A percentile compares a stretch with the other conserved stretches of the same genome.
Evolutionary conservation across 2,797 vertebrate species (phyloP).

Genomic region (Muscicapa comitata): DNA sequence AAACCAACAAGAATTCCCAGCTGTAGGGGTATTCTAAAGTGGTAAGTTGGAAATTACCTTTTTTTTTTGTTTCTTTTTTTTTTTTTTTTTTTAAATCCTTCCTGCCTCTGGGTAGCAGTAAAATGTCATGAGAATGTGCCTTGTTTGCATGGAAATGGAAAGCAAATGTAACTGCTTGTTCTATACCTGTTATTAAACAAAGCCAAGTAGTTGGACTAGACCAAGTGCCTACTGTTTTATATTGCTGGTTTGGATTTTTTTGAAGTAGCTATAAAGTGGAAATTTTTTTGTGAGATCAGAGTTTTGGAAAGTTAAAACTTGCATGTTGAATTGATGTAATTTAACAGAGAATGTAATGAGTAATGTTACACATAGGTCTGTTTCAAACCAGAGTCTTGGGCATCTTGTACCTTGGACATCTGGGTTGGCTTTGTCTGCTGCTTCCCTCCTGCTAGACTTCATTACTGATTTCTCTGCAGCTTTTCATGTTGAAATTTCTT

Average conservation of each 20-base stretch:
- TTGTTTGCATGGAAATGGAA: background rate
- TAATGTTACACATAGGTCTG: rapidly evolving
- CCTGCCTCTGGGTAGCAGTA: background rate
- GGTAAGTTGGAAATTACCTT: background rate
- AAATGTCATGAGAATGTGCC: background rate
- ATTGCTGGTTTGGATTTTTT: background rate
- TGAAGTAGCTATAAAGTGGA: background rate
- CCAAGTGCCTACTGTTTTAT: background rate
- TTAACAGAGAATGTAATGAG: background rate
- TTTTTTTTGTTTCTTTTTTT: background rate
- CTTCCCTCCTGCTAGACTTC: background rate
- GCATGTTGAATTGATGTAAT: background rate
- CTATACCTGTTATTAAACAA: background rate
- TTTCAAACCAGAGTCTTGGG: background rate
- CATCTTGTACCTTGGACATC: background rate
- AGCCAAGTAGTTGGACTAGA: background rate
- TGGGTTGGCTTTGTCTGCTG: background rate
- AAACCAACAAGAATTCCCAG: background rate
- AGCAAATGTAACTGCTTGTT: background rate
- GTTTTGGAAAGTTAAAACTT: background rate
- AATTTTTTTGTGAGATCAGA: background rate
- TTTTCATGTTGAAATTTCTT: background rate
- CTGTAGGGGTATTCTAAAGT: background rate
- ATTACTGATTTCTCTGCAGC: background rate
- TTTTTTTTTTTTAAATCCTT: no score